These are phyloP conservation scores for Hydractinia symbiolongicarpus DNA, from an alignment of 30 jellyfish, hydroid and myxozoan genomes.

Conservation along the genomic window DNA sequence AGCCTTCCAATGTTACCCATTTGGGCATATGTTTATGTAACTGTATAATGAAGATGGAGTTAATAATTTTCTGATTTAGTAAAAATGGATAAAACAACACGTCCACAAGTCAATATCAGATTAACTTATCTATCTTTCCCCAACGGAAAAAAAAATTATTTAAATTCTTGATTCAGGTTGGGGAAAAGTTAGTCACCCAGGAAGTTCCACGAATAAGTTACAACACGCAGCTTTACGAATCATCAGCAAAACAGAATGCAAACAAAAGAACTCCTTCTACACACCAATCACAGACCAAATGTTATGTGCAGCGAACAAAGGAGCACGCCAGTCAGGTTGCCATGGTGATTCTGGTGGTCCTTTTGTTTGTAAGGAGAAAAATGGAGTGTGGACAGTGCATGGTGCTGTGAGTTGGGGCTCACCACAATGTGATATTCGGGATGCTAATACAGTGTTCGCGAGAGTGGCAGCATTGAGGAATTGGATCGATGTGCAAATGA, in stretches of 20 bases:
- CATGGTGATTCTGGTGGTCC: constrained; percentile 91
- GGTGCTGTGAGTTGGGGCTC: constrained; percentile 92
- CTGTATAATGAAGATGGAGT: no score
- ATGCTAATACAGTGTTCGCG: constrained; percentile 61
- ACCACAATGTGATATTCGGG: constrained; percentile 36
- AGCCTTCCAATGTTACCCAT: no score
- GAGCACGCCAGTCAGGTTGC: constrained; percentile 48
- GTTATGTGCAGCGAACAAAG: constrained; percentile 52
- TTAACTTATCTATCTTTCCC: no score
- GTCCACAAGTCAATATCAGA: no score
- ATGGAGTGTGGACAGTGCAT: constrained; percentile 42
- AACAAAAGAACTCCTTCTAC: constrained; percentile 21
- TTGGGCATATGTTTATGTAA: no score
- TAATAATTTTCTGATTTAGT: no score
- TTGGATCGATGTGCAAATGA: constrained; percentile 32
- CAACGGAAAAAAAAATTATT: no score
- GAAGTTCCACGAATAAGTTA: constrained; percentile 28
- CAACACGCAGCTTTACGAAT: constrained; percentile 54
- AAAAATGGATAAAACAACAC: no score
- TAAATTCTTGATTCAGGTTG: constrained; percentile 29
- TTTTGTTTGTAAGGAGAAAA: constrained; percentile 42
- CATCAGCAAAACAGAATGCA: constrained; percentile 30
- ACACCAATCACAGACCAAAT: constrained; percentile 30
- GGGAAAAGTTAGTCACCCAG: constrained; percentile 61
- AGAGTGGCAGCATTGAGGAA: constrained; percentile 46